phyloP scores from a whole-genome alignment of 2,888 invertebrate genomes.

The Alentia gelatinosa region DNA sequence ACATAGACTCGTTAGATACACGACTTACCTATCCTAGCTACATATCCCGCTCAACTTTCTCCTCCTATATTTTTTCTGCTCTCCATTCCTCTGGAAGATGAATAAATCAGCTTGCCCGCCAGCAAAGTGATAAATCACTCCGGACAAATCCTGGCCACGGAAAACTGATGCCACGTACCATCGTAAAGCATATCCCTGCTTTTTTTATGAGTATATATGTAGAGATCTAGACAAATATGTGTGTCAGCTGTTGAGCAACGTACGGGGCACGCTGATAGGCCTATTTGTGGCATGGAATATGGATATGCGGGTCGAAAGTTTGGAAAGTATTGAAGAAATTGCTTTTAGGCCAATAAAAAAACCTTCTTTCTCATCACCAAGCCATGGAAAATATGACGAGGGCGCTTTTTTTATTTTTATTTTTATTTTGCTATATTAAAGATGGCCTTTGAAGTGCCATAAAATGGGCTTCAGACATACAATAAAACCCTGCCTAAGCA shows the following conservation, averaged over 20 bases:
- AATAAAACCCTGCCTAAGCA: no score
- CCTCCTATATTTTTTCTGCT: neutral
- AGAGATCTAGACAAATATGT: neutral
- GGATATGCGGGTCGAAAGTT: no score
- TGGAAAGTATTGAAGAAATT: no score
- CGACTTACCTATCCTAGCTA: no score
- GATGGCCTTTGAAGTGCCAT: no score
- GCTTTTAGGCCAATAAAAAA: no score
- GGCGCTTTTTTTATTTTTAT: no score
- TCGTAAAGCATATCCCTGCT: neutral
- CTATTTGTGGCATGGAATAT: neutral
- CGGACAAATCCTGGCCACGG: neutral
- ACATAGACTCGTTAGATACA: no score
- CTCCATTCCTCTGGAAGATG: neutral
- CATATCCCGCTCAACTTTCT: neutral
- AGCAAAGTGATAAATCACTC: constrained; percentile 1
- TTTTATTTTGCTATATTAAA: no score
- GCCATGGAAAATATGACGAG: no score
- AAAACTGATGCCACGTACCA: neutral
- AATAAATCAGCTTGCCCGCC: neutral
- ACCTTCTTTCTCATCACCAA: no score
- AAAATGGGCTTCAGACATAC: no score
- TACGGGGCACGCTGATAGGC: neutral
- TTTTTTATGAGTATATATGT: neutral
- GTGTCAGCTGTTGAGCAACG: neutral